A percentile compares a stretch with the other conserved stretches of the same genome.
Evolutionary conservation across 2,113 vertebrate species (phyloP).

Genomic region (Mohoua ochrocephala): DNA sequence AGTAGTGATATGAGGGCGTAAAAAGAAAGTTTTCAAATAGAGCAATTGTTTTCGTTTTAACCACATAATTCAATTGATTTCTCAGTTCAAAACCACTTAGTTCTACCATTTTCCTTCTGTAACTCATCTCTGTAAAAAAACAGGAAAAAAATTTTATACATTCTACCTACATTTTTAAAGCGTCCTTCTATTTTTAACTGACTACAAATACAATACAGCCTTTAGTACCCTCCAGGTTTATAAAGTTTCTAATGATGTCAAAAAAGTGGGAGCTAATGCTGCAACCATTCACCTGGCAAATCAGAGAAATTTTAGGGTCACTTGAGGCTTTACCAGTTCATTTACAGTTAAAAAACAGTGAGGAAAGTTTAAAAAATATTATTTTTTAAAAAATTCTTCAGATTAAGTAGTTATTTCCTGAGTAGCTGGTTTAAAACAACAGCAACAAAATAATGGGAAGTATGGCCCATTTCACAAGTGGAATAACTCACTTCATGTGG

Average conservation of each 20-base stretch:
- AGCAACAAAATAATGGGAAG: background rate
- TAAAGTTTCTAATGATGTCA: background rate
- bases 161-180: background rate
- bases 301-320: background rate
- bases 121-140: background rate
- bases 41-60: background rate
- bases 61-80: background rate
- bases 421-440: background rate
- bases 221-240: background rate
- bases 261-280: background rate
- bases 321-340: background rate
- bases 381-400: background rate
- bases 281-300: background rate
- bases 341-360: background rate
- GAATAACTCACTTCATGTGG: background rate
- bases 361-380: background rate
- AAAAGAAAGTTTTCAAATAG: background rate
- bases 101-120: background rate
- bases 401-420: background rate
- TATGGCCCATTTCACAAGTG: background rate
- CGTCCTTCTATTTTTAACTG: background rate
- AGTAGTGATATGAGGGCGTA: background rate
- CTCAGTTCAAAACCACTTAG: background rate
- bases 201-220: background rate
- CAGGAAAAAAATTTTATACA: background rate